phyloP scores from a whole-genome alignment of 2,113 vertebrate species.

The Sula dactylatra region DNA sequence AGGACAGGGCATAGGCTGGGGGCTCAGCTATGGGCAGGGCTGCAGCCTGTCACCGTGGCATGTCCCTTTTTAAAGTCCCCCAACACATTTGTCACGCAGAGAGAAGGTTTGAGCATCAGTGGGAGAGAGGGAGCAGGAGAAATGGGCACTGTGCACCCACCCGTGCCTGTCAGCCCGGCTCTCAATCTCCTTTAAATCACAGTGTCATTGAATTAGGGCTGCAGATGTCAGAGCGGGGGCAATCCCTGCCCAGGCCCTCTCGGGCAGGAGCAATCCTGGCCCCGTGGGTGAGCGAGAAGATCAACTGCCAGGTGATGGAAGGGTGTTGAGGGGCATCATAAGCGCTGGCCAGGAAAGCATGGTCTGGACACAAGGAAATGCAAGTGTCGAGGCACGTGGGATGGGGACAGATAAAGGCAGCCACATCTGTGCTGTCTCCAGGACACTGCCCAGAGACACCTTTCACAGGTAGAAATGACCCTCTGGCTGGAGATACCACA shows the following conservation, averaged over 20 bases:
- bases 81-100: fast-evolving
- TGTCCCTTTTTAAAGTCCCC: not conserved
- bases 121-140: not conserved
- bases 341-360: not conserved
- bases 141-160: fast-evolving
- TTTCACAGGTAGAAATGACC: fast-evolving
- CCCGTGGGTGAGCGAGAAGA: not conserved
- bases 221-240: not conserved
- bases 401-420: not conserved
- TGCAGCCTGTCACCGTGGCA: not conserved
- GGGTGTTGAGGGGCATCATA: not conserved
- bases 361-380: not conserved
- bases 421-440: not conserved
- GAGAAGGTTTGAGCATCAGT: not conserved
- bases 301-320: not conserved
- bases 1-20: not conserved
- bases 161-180: not conserved
- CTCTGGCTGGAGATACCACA: not conserved
- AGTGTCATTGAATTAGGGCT: fast-evolving
- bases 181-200: too few relatives aligned
- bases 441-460: not conserved
- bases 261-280: not conserved
- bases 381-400: fast-evolving
- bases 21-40: not conserved
- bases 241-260: not conserved